Percentiles rank a stretch among this genome's conserved stretches.
Evolutionary conservation across 2,113 vertebrate genomes (phyloP).

Genomic region (Lycaon pictus): DNA sequence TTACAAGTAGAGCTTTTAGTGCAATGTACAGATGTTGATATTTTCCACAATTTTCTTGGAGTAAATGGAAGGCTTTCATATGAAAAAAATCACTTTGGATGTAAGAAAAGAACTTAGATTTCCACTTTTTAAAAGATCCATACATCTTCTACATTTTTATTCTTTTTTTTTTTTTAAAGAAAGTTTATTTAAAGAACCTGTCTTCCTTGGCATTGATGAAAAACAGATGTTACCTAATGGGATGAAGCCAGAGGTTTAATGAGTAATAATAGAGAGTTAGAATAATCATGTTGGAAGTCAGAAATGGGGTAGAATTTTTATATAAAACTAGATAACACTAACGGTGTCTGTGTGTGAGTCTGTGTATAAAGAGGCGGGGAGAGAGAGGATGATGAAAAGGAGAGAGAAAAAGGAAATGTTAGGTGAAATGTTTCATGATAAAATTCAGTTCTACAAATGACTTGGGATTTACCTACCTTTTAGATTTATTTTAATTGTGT

Average conservation of each 20-base stretch:
- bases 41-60: conserved; percentile 77
- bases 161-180: conserved; percentile 45
- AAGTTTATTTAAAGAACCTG: conserved; percentile 56
- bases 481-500: not conserved
- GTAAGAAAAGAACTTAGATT: conserved; percentile 49
- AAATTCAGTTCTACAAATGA: not conserved
- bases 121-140: conserved; percentile 54
- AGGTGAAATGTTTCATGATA: not conserved
- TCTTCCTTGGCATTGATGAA: conserved; percentile 58
- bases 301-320: not conserved
- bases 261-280: conserved; percentile 22
- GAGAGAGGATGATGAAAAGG: not conserved
- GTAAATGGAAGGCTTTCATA: conserved; percentile 69
- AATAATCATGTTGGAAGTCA: conserved; percentile 1
- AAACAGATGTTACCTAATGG: conserved; percentile 61
- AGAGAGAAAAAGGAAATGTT: conserved; percentile 5
- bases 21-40: conserved; percentile 73
- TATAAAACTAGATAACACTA: not conserved
- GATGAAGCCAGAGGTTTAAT: conserved; percentile 30
- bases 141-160: conserved; percentile 32
- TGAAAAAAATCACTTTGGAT: conserved; percentile 52
- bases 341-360: not conserved
- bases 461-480: not conserved
- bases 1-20: conserved; percentile 67
- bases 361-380: not conserved